Conservation (phyloP, 2,113 vertebrate genomes). For the Rhinogobius similis region DNA sequence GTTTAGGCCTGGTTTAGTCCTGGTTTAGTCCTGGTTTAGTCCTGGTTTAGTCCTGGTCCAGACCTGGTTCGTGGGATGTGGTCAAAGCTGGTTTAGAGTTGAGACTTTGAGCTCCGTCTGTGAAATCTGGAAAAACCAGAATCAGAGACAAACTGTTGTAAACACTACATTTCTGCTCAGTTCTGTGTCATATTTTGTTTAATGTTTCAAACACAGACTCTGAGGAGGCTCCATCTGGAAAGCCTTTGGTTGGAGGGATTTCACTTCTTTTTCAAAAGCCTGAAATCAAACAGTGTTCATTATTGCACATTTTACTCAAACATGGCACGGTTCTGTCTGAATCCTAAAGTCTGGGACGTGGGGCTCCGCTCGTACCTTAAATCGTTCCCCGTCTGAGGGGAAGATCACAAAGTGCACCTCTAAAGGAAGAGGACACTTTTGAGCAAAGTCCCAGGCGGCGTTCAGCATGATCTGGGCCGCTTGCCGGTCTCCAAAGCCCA, state of each 20-base stretch:
- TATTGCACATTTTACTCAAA: too few relatives aligned
- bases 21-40: neutral
- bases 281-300: constrained; percentile 19
- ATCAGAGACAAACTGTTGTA: neutral
- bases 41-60: neutral
- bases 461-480: constrained; percentile 72
- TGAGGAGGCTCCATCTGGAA: neutral
- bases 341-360: too few relatives aligned
- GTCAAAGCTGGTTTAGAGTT: neutral
- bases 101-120: neutral
- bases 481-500: neutral
- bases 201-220: constrained; percentile 17
- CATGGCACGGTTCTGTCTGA: too few relatives aligned
- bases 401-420: constrained; percentile 78
- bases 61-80: neutral
- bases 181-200: neutral
- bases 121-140: neutral
- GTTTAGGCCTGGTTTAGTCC: neutral
- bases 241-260: fast-evolving
- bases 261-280: constrained; percentile 62
- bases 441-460: constrained; percentile 66
- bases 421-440: fast-evolving
- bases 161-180: neutral
- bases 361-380: constrained; percentile 70
- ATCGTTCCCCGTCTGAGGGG: constrained; percentile 39